Evolutionary conservation across 2,888 invertebrate species (phyloP), one percentile per base, ranked within the genome.

Genomic region (Rhamphomyia laevipes): DNA sequence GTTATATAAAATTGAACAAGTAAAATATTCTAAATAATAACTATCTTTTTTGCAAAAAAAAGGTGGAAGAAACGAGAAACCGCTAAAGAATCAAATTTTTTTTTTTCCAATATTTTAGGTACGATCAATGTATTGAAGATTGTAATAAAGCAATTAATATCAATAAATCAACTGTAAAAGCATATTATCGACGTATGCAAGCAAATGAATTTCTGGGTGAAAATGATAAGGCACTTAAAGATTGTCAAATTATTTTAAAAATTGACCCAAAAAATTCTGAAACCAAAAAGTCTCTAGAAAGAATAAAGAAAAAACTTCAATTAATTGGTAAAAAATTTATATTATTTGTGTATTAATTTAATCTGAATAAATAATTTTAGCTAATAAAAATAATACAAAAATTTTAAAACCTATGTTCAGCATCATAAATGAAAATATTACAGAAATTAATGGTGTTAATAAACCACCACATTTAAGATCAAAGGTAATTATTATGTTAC

Each of bases 111-210:
- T 41, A 46, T 37, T 45, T 6, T 41, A 64, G 64, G 43, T 64
- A 62, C 53, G 54, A 59, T 10, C 58, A 60, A 48, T 68, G 66
- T 43, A 63, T 66, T 46, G 74, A 77, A 0, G 94, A 95, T 67
- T 93, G 93, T 62, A 81, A 83, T 0, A 74, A 77, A 48, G 90
- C 95, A 0, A 71, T 95, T 3, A 75, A 79, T 51, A 70, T 91
- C 7, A 89, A 94, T 65, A 74, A 78, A 1, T 77, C 76, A 0
- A 91, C 91, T 58, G 81, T 86, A 0, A 95, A 95, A 70, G 92
- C 93, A 0, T 78, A 86, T 53, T 84, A 84, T 56, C 77, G 94
- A 2, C 76, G 94, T 56, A 88, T 87, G 57, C 78, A 80, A 50
- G 89, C 83, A 1, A 77, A 87, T 50, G 80, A 84, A 60, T 77